Evolutionary conservation across 2,888 invertebrate species (phyloP).

Genomic region (Chromoteleia sp.): DNA sequence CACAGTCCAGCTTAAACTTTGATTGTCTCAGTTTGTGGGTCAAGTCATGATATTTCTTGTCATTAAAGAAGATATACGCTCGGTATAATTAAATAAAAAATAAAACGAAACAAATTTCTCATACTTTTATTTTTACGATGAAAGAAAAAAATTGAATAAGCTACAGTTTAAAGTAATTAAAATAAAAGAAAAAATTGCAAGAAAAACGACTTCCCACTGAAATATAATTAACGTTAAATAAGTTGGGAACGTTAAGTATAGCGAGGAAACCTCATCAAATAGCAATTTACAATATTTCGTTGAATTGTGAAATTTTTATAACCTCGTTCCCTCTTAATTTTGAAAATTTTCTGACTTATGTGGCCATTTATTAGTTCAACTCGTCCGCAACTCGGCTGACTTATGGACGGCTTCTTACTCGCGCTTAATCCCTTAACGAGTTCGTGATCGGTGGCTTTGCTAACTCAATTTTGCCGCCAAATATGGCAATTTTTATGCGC

Average conservation of each 20-base stretch:
- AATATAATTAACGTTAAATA: neutral
- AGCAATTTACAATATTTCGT: slow-evolving; percentile 8
- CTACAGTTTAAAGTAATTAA: too few relatives aligned
- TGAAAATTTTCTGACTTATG: slow-evolving; percentile 35
- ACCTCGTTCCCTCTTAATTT: slow-evolving; percentile 14
- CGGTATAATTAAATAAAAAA: too few relatives aligned
- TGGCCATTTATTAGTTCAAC: slow-evolving; percentile 29
- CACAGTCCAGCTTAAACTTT: slow-evolving; percentile 2
- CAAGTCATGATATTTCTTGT: neutral
- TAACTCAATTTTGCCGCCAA: slow-evolving; percentile 55
- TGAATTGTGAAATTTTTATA: slow-evolving; percentile 13
- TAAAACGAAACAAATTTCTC: too few relatives aligned
- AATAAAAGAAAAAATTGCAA: too few relatives aligned
- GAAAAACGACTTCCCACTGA: too few relatives aligned
- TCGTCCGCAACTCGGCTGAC: slow-evolving; percentile 41
- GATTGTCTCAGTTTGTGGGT: slow-evolving; percentile 28
- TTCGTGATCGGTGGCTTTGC: slow-evolving; percentile 49
- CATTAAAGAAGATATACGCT: neutral
- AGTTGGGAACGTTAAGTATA: neutral
- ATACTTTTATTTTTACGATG: too few relatives aligned
- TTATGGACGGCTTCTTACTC: slow-evolving; percentile 39
- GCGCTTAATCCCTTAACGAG: slow-evolving; percentile 57
- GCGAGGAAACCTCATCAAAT: neutral
- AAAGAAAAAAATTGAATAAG: too few relatives aligned
- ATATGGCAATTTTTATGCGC: slow-evolving; percentile 59